Evolutionary conservation across 2,888 invertebrate genomes (phyloP).

Genomic region (Digitonthophagus gazella): DNA sequence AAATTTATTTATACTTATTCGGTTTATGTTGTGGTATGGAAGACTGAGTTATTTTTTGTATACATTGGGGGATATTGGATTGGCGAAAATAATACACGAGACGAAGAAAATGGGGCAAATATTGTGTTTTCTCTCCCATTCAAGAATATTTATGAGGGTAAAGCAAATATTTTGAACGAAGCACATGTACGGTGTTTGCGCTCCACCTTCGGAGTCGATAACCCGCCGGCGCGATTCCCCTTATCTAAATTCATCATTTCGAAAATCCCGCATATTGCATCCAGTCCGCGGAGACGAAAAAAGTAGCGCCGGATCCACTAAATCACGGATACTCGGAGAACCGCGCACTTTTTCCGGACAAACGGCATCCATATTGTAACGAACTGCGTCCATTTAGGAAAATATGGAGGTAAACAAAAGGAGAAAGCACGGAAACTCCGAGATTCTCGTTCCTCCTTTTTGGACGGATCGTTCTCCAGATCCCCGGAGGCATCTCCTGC

Average conservation of each 20-base stretch:
- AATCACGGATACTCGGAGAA: too few species aligned
- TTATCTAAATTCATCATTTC: neutral
- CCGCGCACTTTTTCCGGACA: neutral
- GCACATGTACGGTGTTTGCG: neutral
- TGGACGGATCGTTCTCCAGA: neutral
- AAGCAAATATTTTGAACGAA: neutral
- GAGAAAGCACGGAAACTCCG: neutral
- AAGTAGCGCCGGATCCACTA: too few species aligned
- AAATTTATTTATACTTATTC: neutral
- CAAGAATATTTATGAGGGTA: neutral
- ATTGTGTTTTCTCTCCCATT: neutral
- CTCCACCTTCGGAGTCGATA: neutral
- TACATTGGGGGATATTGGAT: neutral
- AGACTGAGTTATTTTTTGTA: neutral
- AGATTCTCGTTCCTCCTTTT: neutral
- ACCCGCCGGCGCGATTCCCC: neutral
- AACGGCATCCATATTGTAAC: neutral
- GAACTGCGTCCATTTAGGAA: neutral
- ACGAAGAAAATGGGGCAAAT: neutral
- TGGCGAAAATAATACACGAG: neutral
- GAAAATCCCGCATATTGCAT: neutral
- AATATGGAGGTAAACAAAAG: neutral
- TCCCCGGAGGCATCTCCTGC: conserved; percentile 6
- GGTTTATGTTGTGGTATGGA: neutral
- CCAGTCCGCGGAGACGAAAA: too few species aligned